phyloP scores from a whole-genome alignment of 1,140 invertebrate species.

The Mylabris phalerata region DNA sequence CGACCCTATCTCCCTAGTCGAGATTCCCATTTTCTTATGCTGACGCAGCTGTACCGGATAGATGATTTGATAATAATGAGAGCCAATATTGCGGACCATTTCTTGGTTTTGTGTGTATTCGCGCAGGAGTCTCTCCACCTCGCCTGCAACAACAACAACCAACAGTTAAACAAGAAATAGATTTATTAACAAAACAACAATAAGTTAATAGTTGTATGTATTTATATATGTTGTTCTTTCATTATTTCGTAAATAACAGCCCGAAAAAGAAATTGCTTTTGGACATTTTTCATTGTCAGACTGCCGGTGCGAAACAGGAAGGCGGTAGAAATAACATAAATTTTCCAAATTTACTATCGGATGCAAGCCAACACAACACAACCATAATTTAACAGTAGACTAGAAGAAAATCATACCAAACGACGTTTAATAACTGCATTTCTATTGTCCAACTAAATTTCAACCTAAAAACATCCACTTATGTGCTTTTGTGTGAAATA shows the following conservation, averaged over 20 bases:
- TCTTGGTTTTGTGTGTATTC: slow-evolving; percentile 88
- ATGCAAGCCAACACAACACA: slow-evolving; percentile 18
- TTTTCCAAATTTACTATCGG: slow-evolving; percentile 20
- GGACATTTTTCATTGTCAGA: slow-evolving; percentile 24
- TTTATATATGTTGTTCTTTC: slow-evolving; percentile 1
- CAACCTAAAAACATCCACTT: no score
- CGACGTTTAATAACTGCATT: not conserved
- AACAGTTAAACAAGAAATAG: not conserved
- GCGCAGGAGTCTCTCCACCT: slow-evolving; percentile 79
- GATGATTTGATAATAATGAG: slow-evolving; percentile 88
- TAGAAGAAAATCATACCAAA: slow-evolving; percentile 11
- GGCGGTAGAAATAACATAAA: slow-evolving; percentile 23
- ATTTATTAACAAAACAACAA: not conserved
- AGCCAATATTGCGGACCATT: slow-evolving; percentile 80
- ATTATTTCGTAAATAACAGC: slow-evolving; percentile 25
- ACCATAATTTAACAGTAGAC: slow-evolving; percentile 14
- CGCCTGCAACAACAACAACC: slow-evolving; percentile 53
- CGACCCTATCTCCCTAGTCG: slow-evolving; percentile 75
- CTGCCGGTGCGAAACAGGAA: slow-evolving; percentile 13
- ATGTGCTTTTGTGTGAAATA: no score
- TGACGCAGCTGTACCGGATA: slow-evolving; percentile 89
- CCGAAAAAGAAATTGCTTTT: slow-evolving; percentile 19
- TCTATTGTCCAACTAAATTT: no score
- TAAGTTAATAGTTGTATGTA: not conserved
- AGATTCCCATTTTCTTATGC: slow-evolving; percentile 93